phyloP scores from a whole-genome alignment of 2,113 vertebrate species.

The Periophthalmus modestus region DNA sequence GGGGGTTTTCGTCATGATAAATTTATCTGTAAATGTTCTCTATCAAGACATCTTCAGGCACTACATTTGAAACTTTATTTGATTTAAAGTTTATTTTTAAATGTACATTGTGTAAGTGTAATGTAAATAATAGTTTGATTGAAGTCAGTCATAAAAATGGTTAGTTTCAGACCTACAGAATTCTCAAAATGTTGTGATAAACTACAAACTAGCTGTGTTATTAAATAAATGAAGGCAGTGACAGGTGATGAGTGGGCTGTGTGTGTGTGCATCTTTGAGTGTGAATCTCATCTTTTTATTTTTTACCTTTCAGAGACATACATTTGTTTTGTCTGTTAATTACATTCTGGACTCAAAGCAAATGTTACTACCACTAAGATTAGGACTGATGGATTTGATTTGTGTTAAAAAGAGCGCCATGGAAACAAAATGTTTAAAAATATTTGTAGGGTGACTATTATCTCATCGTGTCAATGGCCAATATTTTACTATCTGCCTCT shows the following conservation, averaged over 20 bases:
- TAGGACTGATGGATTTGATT: not conserved
- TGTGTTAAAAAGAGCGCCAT: not conserved
- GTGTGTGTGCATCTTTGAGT: conserved; percentile 13
- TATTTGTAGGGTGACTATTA: not conserved
- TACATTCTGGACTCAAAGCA: not conserved
- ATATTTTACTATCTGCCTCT: conserved; percentile 13
- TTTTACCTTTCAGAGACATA: conserved; percentile 18
- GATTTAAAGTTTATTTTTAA: too few relatives aligned
- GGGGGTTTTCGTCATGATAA: too few relatives aligned
- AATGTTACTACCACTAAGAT: not conserved
- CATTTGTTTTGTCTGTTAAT: not conserved
- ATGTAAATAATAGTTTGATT: too few relatives aligned
- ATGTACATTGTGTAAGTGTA: too few relatives aligned
- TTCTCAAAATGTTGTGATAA: not conserved
- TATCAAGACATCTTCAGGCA: too few relatives aligned
- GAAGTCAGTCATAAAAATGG: too few relatives aligned
- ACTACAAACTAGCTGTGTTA: not conserved
- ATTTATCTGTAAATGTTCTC: not conserved
- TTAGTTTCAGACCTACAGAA: too few relatives aligned
- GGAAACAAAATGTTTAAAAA: not conserved
- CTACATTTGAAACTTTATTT: too few relatives aligned
- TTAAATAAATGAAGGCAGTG: conserved; percentile 29
- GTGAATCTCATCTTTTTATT: not conserved
- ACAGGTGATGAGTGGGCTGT: conserved; percentile 60
- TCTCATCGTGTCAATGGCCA: not conserved